Percentiles rank a stretch among this genome's conserved stretches.
These are phyloP conservation scores for Bos javanicus DNA, from an alignment of 2,113 vertebrate species.

Conservation along the genomic window DNA sequence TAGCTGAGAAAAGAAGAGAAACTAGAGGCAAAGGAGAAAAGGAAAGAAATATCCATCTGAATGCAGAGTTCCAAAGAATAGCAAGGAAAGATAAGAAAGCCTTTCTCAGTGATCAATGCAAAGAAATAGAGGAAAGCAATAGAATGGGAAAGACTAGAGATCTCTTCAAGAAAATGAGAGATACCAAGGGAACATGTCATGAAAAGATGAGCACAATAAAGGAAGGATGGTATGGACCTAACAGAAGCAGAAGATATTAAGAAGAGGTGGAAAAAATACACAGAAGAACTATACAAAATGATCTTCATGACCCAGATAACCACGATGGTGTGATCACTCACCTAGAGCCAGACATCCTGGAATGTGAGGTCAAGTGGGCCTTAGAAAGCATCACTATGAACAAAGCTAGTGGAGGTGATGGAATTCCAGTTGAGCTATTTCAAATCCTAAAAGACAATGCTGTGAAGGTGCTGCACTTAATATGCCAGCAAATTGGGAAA, in stretches of 20 bases:
- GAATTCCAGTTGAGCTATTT: not conserved
- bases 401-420: not conserved
- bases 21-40: not conserved
- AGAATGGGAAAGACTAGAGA: not conserved
- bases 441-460: not conserved
- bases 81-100: not conserved
- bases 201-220: not conserved
- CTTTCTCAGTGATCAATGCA: not conserved
- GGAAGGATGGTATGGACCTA: not conserved
- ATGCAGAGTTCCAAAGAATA: not conserved
- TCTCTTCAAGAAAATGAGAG: not conserved
- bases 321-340: not conserved
- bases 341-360: not conserved
- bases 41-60: not conserved
- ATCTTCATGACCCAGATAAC: not conserved
- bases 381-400: not conserved
- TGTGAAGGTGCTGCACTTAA: not conserved
- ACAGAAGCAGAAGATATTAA: not conserved
- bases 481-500: not conserved
- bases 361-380: not conserved
- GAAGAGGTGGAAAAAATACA: not conserved
- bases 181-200: not conserved
- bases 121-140: not conserved
- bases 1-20: not conserved
- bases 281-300: not conserved